A percentile compares a stretch with the other conserved stretches of the same genome.
Conservation (phyloP, 1,140 invertebrate species). For the Trachymyrmex septentrionalis region DNA sequence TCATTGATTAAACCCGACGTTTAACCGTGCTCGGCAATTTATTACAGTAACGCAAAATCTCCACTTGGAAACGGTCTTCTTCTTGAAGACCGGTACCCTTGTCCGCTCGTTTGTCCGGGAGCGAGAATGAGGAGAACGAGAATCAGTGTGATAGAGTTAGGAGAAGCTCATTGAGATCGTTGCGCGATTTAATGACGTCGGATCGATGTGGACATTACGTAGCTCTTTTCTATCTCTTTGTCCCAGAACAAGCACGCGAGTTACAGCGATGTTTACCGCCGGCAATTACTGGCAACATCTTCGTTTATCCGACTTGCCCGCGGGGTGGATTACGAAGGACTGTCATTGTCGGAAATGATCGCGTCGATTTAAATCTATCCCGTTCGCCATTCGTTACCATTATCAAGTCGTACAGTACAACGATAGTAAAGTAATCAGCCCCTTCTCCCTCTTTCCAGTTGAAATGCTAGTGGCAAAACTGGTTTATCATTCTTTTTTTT, state of each 20-base stretch:
- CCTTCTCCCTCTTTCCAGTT: neutral
- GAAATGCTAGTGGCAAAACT: constrained; percentile 22
- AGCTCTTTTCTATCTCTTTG: constrained; percentile 22
- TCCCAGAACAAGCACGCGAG: constrained; percentile 36
- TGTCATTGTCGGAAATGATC: constrained; percentile 56
- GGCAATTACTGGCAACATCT: constrained; percentile 53
- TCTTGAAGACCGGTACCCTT: constrained; percentile 40
- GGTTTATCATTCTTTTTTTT: constrained; percentile 34
- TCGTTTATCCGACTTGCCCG: constrained; percentile 28
- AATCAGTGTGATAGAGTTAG: constrained; percentile 1
- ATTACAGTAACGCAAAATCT: constrained; percentile 50
- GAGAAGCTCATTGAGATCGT: constrained; percentile 54
- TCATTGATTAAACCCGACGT: constrained; percentile 65
- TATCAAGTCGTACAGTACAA: neutral
- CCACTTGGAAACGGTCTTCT: constrained; percentile 4
- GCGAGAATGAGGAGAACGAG: constrained; percentile 27
- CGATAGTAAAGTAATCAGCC: constrained; percentile 33
- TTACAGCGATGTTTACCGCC: constrained; percentile 26
- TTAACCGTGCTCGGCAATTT: constrained; percentile 47
- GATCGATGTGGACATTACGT: constrained; percentile 30
- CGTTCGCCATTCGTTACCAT: constrained; percentile 40
- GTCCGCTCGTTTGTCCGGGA: neutral
- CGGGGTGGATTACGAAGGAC: constrained; percentile 38
- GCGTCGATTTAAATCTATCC: constrained; percentile 45
- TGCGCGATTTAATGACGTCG: constrained; percentile 54